A percentile compares a stretch with the other conserved stretches of the same genome.
These are phyloP conservation scores for Strigamia transsilvanica DNA, from an alignment of 2,888 invertebrate genomes.

Conservation along the genomic window DNA sequence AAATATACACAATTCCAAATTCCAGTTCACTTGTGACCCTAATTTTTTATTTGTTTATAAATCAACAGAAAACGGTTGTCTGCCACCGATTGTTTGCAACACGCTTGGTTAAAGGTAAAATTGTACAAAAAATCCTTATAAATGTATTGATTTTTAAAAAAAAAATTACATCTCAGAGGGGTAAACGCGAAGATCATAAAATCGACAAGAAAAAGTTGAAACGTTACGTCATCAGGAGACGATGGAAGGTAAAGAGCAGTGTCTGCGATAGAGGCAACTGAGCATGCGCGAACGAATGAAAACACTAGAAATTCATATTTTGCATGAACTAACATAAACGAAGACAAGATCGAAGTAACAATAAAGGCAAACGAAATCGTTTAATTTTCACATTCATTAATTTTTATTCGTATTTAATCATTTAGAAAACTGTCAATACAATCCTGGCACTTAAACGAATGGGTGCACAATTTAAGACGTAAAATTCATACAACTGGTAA, in stretches of 20 bases:
- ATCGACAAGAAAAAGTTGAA: slow-evolving; percentile 82
- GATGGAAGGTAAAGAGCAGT: slow-evolving; percentile 72
- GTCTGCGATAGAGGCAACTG: no score
- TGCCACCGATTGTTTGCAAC: slow-evolving; percentile 83
- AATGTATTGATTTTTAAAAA: neutral
- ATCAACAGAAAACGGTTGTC: slow-evolving; percentile 79
- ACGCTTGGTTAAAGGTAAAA: slow-evolving; percentile 78
- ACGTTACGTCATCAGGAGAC: slow-evolving; percentile 86
- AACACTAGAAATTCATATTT: neutral
- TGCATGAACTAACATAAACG: no score
- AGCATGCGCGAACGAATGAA: neutral
- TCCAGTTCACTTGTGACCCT: neutral
- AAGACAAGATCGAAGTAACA: neutral
- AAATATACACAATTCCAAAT: slow-evolving; percentile 64
- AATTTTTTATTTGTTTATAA: neutral
- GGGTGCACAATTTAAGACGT: slow-evolving; percentile 67
- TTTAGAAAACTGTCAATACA: slow-evolving; percentile 83
- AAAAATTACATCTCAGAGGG: slow-evolving; percentile 55
- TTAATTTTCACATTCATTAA: neutral
- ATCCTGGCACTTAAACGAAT: slow-evolving; percentile 85
- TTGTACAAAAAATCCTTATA: neutral
- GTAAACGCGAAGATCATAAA: slow-evolving; percentile 66
- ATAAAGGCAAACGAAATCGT: neutral
- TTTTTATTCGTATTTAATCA: slow-evolving; percentile 56
- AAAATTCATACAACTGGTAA: neutral